Percentiles rank a stretch among this genome's conserved stretches.
Conservation (phyloP, 2,113 vertebrate species). For the Ceyx cyanopectus region DNA sequence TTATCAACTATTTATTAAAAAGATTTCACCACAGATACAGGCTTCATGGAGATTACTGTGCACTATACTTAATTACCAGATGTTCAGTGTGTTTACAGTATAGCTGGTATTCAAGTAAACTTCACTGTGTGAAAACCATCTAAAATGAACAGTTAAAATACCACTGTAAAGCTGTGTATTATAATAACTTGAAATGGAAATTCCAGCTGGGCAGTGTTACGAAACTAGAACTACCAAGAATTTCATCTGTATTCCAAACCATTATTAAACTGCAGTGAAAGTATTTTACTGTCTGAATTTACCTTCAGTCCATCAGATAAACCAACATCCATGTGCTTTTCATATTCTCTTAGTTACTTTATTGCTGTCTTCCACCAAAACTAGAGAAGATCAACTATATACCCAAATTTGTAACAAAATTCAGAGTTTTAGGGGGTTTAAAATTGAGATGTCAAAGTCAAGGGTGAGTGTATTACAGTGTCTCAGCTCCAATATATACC, state of each 20-base stretch:
- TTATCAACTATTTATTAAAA: conserved; percentile 72
- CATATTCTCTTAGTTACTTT: neutral
- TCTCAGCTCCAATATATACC: neutral
- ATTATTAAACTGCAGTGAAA: conserved; percentile 5
- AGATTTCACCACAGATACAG: conserved; percentile 58
- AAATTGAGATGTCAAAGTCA: neutral
- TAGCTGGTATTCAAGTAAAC: conserved; percentile 63
- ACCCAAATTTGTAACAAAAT: neutral
- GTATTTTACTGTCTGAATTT: neutral
- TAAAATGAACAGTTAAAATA: conserved; percentile 61
- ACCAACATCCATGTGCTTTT: neutral
- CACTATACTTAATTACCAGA: conserved; percentile 71
- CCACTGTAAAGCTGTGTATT: conserved; percentile 24
- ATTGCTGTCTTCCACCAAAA: neutral
- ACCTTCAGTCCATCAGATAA: conserved; percentile 26
- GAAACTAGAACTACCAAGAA: conserved; percentile 31
- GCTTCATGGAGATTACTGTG: conserved; percentile 63
- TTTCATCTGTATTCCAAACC: conserved; percentile 11
- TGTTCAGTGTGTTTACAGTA: conserved; percentile 60
- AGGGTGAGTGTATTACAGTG: neutral
- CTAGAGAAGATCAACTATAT: neutral
- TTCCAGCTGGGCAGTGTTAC: conserved; percentile 52
- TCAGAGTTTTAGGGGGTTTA: neutral
- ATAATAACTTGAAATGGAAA: conserved; percentile 53
- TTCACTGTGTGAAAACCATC: conserved; percentile 59